Evolutionary conservation across 92 coral and sea anemone species (phyloP).

Genomic region (Zoanthus sociatus): DNA sequence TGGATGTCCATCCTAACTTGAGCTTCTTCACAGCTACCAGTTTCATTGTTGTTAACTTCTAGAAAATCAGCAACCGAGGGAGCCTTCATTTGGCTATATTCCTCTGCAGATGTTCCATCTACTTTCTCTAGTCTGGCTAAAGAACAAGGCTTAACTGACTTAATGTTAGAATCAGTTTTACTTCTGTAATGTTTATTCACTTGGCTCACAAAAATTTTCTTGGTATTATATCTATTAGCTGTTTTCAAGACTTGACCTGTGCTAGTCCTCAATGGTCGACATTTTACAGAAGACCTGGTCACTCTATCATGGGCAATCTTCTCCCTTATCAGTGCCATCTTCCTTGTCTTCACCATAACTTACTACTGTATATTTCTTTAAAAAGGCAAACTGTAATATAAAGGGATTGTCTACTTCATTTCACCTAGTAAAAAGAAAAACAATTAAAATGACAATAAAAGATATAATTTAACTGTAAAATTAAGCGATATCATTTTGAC

Average conservation of each 20-base stretch:
- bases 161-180: too few species aligned
- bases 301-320: neutral
- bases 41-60: neutral
- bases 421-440: too few species aligned
- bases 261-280: neutral
- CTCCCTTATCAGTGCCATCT: neutral
- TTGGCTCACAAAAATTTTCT: neutral
- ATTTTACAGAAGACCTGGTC: slow-evolving; percentile 14
- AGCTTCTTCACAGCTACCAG: neutral
- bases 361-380: too few species aligned
- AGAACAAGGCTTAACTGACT: neutral
- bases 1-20: neutral
- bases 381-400: too few species aligned
- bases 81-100: neutral
- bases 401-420: too few species aligned
- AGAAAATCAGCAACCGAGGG: neutral
- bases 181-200: neutral
- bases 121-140: neutral
- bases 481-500: too few species aligned
- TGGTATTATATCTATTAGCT: neutral
- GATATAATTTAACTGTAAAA: too few species aligned
- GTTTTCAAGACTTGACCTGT: neutral
- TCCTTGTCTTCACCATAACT: slow-evolving; percentile 40
- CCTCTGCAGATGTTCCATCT: neutral
- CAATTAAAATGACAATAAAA: too few species aligned